A percentile compares a stretch with the other conserved stretches of the same genome.
Evolutionary conservation across 1,140 invertebrate genomes (phyloP).

Genomic region (Agraylea sexmaculata): DNA sequence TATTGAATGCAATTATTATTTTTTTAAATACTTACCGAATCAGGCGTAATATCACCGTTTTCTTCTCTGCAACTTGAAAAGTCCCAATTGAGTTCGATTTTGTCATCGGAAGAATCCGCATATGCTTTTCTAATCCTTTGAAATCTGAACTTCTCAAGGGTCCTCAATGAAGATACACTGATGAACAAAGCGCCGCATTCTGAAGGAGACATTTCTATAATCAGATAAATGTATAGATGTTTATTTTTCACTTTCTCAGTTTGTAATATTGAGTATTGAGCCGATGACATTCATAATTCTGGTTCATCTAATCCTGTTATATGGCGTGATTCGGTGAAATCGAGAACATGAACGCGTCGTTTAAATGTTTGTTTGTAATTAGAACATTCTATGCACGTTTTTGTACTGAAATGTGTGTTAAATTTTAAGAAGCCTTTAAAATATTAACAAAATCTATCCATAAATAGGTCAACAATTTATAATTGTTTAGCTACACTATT

Average conservation of each 20-base stretch:
- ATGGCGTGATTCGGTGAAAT: no score
- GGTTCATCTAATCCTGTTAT: neutral
- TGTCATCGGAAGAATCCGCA: slow-evolving; percentile 11
- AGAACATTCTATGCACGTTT: neutral
- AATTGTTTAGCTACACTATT: no score
- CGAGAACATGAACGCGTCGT: no score
- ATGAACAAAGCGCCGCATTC: slow-evolving; percentile 17
- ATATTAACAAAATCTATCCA: no score
- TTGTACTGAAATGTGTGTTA: no score
- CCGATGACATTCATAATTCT: neutral
- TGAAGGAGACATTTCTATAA: slow-evolving; percentile 11
- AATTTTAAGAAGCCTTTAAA: no score
- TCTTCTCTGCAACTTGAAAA: slow-evolving; percentile 8
- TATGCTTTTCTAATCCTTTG: slow-evolving; percentile 5
- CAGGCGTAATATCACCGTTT: slow-evolving; percentile 4
- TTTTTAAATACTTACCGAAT: slow-evolving; percentile 16
- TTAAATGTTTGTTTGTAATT: neutral
- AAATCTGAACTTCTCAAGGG: neutral
- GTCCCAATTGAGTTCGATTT: slow-evolving; percentile 21
- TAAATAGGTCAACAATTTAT: no score
- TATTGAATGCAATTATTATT: no score
- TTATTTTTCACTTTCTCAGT: neutral
- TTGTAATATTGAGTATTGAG: neutral
- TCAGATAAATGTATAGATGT: neutral
- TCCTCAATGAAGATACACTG: slow-evolving; percentile 12